phyloP scores from a whole-genome alignment of 2,888 invertebrate species.

The Apantesis nais region DNA sequence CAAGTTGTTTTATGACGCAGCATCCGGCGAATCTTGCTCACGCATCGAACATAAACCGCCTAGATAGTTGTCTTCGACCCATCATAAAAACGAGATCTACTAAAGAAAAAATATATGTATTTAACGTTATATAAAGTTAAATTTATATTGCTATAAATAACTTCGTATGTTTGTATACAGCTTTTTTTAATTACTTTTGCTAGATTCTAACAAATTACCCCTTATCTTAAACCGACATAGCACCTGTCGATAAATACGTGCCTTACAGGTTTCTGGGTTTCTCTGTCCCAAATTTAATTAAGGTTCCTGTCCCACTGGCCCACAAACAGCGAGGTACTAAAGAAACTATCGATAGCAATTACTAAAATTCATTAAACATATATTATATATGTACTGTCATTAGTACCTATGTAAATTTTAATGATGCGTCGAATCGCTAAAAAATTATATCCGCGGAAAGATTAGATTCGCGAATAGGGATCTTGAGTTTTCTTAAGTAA shows the following conservation, averaged over 20 bases:
- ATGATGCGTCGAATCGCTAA: too few species aligned
- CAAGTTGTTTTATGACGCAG: conserved; percentile 47
- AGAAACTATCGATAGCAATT: neutral
- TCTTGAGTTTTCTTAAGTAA: too few species aligned
- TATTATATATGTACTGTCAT: too few species aligned
- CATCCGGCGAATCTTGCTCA: conserved; percentile 33
- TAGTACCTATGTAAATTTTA: too few species aligned
- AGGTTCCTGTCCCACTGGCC: neutral
- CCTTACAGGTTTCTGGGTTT: neutral
- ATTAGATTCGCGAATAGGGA: too few species aligned
- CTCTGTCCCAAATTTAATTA: neutral
- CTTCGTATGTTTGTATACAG: too few species aligned
- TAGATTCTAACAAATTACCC: neutral
- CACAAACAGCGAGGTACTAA: neutral
- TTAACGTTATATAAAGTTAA: neutral
- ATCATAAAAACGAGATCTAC: neutral
- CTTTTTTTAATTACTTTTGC: neutral
- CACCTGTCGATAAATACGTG: neutral
- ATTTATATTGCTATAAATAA: neutral
- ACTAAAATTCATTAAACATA: too few species aligned
- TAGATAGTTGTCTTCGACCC: neutral
- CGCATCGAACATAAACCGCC: conserved; percentile 56
- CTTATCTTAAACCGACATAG: neutral
- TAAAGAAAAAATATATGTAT: conserved; percentile 5
- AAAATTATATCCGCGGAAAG: too few species aligned